Percentiles rank a stretch among this genome's conserved stretches.
Conservation (phyloP, 2,888 invertebrate genomes). For the Nomada flava region DNA sequence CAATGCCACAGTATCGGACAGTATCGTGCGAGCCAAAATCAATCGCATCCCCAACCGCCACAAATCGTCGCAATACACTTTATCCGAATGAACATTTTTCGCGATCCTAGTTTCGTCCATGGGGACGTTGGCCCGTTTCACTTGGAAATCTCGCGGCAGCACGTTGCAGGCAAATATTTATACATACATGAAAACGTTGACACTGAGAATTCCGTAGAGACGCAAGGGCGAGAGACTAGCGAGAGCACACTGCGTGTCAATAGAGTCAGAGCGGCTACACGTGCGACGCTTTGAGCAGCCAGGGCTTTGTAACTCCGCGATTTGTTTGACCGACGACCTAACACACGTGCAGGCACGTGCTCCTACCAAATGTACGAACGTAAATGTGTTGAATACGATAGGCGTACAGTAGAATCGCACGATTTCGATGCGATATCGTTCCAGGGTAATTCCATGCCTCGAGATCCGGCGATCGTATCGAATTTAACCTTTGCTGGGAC, state of each 20-base stretch:
- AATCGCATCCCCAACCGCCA: background rate
- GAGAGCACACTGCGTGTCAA: slow-evolving; percentile 37
- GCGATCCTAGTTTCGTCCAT: background rate
- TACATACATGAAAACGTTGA: slow-evolving; percentile 29
- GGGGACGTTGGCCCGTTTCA: background rate
- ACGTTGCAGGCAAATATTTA: slow-evolving; percentile 43
- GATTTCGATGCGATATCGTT: slow-evolving; percentile 18
- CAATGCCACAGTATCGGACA: no score
- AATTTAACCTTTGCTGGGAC: background rate
- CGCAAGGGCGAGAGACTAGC: background rate
- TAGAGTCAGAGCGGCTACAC: slow-evolving; percentile 11
- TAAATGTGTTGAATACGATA: background rate
- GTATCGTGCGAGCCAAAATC: no score
- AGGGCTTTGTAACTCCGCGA: slow-evolving; percentile 40
- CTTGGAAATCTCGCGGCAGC: slow-evolving; percentile 18
- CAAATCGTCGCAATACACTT: background rate
- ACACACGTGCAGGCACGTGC: background rate
- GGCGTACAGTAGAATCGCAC: no score
- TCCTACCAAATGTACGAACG: no score
- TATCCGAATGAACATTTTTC: background rate
- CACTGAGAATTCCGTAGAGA: slow-evolving; percentile 36
- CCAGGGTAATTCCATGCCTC: background rate
- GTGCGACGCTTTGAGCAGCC: slow-evolving; percentile 32
- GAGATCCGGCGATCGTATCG: background rate
- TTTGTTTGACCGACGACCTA: slow-evolving; percentile 42